Evolutionary conservation across 2,113 vertebrate genomes (phyloP).

Genomic region (Plotosus lineatus): DNA sequence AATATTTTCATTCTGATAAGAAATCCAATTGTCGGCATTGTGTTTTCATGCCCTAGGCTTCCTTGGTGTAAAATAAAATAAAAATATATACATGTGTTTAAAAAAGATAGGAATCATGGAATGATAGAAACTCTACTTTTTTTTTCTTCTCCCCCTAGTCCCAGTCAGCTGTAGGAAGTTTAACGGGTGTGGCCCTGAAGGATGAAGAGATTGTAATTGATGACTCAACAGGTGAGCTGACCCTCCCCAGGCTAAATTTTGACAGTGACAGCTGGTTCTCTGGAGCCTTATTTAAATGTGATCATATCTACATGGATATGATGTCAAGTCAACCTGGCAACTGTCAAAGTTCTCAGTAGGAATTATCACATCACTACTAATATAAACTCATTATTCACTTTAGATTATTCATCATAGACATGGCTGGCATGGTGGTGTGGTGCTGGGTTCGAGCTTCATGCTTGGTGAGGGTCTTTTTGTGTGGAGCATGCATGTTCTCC

Average conservation of each 20-base stretch:
- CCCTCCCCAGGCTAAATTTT: no score
- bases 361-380: background rate
- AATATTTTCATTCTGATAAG: conserved; percentile 10
- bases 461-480: no score
- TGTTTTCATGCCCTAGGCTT: background rate
- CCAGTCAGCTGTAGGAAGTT: conserved; percentile 75
- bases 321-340: background rate
- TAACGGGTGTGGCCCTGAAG: conserved; percentile 80
- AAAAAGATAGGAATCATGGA: conserved; percentile 9
- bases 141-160: conserved; percentile 73
- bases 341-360: background rate
- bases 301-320: background rate
- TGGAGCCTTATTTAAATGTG: background rate
- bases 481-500: no score
- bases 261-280: background rate
- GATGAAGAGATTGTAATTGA: conserved; percentile 83
- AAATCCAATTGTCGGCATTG: background rate
- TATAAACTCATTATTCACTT: background rate
- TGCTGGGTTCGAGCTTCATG: no score
- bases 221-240: conserved; percentile 81
- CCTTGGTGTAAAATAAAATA: conserved; percentile 9
- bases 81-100: background rate
- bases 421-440: no score
- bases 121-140: background rate
- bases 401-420: background rate